Percentiles rank a stretch among this genome's conserved stretches.
These are phyloP conservation scores for Zeugodacus cucurbitae DNA, from an alignment of 1,140 invertebrate species.

Conservation along the genomic window DNA sequence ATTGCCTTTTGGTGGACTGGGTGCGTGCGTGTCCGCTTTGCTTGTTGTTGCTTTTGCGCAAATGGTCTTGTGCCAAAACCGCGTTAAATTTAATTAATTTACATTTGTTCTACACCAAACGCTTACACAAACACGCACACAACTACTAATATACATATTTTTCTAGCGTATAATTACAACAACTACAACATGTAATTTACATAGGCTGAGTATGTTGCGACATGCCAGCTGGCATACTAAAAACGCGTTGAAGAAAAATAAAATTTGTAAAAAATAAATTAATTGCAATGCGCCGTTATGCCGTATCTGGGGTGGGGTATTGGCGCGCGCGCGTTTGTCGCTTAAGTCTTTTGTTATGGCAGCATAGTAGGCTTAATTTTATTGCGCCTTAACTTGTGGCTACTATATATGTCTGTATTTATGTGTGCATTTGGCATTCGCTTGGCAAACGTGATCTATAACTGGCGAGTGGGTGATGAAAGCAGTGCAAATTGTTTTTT, in stretches of 20 bases:
- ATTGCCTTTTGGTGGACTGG: background rate
- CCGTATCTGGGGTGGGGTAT: background rate
- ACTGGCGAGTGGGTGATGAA: conserved; percentile 28
- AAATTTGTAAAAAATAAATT: background rate
- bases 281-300: conserved; percentile 15
- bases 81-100: background rate
- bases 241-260: background rate
- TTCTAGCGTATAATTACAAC: background rate
- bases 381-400: no score
- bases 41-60: background rate
- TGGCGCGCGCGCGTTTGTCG: background rate
- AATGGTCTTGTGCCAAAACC: conserved; percentile 37
- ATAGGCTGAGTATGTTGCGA: background rate
- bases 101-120: conserved; percentile 19
- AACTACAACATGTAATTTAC: conserved; percentile 19
- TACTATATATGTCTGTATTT: background rate
- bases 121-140: background rate
- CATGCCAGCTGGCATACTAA: background rate
- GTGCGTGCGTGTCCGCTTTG: conserved; percentile 6
- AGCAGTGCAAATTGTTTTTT: background rate
- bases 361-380: background rate
- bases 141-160: background rate
- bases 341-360: background rate
- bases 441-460: conserved; percentile 20
- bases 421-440: background rate